Evolutionary conservation across 2,797 vertebrate species (phyloP).

Genomic region (Pseudopleuronectes americanus): DNA sequence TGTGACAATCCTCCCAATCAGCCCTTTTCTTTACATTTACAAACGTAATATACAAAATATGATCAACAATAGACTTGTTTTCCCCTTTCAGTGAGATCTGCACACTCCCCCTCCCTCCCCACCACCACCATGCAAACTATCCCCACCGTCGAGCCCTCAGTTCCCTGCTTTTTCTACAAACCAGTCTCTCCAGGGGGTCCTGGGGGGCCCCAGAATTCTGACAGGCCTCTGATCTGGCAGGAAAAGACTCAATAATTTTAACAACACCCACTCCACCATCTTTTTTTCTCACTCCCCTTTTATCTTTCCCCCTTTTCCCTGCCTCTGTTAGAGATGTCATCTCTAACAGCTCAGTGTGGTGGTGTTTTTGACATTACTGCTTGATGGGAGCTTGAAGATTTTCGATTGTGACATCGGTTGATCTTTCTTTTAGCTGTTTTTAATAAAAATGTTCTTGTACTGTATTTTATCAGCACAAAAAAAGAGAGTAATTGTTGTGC

Average conservation of each 20-base stretch:
- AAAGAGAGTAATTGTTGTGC: not conserved
- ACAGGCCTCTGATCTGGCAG: constrained; percentile 79
- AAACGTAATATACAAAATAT: not conserved
- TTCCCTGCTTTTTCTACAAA: constrained; percentile 54
- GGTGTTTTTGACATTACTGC: constrained; percentile 24
- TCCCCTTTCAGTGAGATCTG: constrained; percentile 33
- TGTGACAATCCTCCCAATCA: not conserved
- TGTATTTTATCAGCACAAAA: too few species aligned
- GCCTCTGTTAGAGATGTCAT: constrained; percentile 53
- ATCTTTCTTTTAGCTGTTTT: constrained; percentile 2
- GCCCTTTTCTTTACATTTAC: not conserved
- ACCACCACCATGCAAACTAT: constrained; percentile 28
- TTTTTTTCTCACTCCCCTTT: constrained; percentile 19
- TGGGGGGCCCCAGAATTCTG: constrained; percentile 66
- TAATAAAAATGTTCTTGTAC: not conserved
- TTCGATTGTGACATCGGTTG: constrained; percentile 6
- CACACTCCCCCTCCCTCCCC: constrained; percentile 9
- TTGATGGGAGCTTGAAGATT: constrained; percentile 18
- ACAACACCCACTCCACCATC: constrained; percentile 71
- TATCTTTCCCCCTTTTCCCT: constrained; percentile 38
- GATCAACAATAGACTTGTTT: not conserved
- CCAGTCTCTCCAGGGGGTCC: constrained; percentile 68
- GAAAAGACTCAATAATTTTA: constrained; percentile 79
- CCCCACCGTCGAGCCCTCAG: constrained; percentile 26
- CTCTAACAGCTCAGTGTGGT: constrained; percentile 19